phyloP scores from a whole-genome alignment of 2,113 vertebrate genomes.

The Noturus placidus region DNA sequence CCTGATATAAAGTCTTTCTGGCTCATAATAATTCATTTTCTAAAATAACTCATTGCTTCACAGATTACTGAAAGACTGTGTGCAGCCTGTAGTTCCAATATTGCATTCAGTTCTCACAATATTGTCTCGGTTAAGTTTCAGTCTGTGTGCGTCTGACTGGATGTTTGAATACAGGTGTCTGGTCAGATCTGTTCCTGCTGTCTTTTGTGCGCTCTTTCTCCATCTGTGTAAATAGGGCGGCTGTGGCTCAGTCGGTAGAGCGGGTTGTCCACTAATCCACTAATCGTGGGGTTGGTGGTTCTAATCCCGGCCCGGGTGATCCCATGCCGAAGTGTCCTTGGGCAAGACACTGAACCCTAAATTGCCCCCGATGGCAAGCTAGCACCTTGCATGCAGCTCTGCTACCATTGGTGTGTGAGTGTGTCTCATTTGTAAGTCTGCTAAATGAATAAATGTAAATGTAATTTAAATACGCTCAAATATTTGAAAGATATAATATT shows the following conservation, averaged over 20 bases:
- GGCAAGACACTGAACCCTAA: no score
- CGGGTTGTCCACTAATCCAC: no score
- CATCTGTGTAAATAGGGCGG: no score
- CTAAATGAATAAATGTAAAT: no score
- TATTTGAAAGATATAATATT: not conserved
- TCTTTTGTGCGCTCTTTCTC: not conserved
- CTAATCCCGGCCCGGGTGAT: no score
- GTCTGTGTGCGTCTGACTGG: not conserved
- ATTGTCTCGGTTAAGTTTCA: not conserved
- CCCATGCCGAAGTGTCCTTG: no score
- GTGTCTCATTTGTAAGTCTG: no score
- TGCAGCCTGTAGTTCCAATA: not conserved
- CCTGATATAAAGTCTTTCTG: not conserved
- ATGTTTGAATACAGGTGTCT: not conserved
- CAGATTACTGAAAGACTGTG: not conserved
- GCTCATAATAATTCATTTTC: not conserved
- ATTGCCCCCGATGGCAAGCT: no score
- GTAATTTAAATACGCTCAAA: not conserved
- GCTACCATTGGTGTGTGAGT: no score
- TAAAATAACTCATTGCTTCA: not conserved
- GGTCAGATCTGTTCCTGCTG: not conserved
- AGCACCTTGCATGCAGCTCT: no score
- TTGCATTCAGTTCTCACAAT: constrained; percentile 1
- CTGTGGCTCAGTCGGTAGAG: no score
- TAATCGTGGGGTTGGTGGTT: no score